Conservation (phyloP, 2,797 vertebrate species). For the Chelidonichthys spinosus region DNA sequence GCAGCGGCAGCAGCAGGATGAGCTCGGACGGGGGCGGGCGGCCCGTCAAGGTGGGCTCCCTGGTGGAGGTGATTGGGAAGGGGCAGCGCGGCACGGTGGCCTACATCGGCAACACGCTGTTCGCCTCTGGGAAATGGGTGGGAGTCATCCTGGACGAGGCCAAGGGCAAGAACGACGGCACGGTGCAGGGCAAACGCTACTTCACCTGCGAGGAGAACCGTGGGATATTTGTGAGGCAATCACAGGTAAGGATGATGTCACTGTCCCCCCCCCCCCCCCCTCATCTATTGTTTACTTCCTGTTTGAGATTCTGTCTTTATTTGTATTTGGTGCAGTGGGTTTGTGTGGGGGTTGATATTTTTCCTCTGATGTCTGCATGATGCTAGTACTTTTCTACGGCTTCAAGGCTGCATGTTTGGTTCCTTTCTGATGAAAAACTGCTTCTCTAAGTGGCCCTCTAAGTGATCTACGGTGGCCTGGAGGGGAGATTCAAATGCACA, state of each 20-base stretch:
- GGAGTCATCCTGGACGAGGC: constrained; percentile 95
- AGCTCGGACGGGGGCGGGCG: constrained; percentile 88
- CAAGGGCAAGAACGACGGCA: constrained; percentile 95
- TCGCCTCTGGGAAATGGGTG: constrained; percentile 97
- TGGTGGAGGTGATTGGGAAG: constrained; percentile 95
- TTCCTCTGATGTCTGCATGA: constrained; percentile 18
- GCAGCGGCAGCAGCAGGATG: constrained; percentile 91
- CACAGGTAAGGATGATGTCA: constrained; percentile 84
- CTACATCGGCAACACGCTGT: constrained; percentile 93
- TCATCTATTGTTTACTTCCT: constrained; percentile 12
- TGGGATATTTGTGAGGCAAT: constrained; percentile 95
- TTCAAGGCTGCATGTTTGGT: constrained; percentile 7
- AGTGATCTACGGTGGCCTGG: neutral
- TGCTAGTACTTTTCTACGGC: constrained; percentile 6
- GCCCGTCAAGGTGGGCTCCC: constrained; percentile 91
- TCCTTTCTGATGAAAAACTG: constrained; percentile 25
- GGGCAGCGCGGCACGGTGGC: constrained; percentile 93
- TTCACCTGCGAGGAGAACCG: constrained; percentile 94
- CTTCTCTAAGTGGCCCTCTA: neutral
- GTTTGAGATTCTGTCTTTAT: constrained; percentile 5
- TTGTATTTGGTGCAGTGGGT: constrained; percentile 27
- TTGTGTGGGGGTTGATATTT: constrained; percentile 36
- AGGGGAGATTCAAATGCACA: neutral
- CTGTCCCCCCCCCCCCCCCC: neutral
- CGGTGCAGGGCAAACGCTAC: constrained; percentile 93